Percentiles rank a stretch among this genome's conserved stretches.
These are phyloP conservation scores for Cosmia trapezina DNA, from an alignment of 2,888 invertebrate genomes.

Conservation along the genomic window DNA sequence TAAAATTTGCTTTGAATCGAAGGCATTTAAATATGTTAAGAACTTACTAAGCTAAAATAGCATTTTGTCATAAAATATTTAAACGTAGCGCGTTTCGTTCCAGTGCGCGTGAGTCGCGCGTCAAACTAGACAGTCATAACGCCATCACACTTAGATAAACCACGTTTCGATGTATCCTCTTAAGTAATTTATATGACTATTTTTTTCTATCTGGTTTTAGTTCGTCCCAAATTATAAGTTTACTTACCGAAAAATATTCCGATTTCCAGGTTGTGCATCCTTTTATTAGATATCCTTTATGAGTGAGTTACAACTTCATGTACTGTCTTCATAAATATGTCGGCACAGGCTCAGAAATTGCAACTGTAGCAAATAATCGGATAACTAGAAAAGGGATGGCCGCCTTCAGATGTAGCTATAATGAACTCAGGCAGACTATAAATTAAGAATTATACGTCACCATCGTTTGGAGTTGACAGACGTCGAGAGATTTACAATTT, in stretches of 20 bases:
- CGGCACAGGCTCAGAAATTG: neutral
- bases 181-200: neutral
- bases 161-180: no score
- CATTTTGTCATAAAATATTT: no score
- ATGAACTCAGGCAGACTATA: constrained; percentile 51
- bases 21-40: no score
- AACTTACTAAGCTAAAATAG: no score
- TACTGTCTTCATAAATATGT: constrained; percentile 3
- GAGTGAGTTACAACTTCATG: neutral
- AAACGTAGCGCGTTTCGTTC: no score
- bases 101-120: no score
- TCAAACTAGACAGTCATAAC: no score
- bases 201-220: neutral
- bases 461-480: constrained; percentile 38
- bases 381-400: constrained; percentile 23
- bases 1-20: no score
- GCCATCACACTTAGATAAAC: no score
- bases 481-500: constrained; percentile 49
- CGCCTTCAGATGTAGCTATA: constrained; percentile 22
- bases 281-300: neutral
- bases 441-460: constrained; percentile 54
- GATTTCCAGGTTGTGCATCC: neutral
- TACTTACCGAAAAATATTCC: neutral
- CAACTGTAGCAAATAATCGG: constrained; percentile 8
- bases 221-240: no score